A percentile compares a stretch with the other conserved stretches of the same genome.
phyloP scores from a whole-genome alignment of 2,888 invertebrate species.

The Uloborus plumipes region DNA sequence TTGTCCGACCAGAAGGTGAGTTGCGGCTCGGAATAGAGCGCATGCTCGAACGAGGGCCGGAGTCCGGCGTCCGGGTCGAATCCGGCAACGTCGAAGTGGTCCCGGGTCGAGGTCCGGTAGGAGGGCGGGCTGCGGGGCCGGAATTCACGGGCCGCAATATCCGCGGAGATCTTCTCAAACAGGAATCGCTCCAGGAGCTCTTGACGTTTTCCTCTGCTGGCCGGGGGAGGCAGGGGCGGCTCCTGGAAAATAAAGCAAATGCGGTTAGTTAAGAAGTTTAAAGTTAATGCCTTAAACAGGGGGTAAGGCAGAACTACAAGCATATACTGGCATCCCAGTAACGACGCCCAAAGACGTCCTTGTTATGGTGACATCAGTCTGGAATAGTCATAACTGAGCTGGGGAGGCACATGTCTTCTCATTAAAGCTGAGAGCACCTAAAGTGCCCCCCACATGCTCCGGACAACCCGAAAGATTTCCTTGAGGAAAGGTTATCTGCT shows the following conservation, averaged over 20 bases:
- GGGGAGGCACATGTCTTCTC: no score
- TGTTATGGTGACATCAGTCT: no score
- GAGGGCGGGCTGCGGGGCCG: conserved; percentile 21
- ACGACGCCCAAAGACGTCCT: no score
- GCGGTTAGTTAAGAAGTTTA: no score
- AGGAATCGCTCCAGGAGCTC: conserved; percentile 41
- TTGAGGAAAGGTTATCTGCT: no score
- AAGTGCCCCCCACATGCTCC: no score
- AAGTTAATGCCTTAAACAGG: no score
- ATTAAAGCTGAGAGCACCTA: no score
- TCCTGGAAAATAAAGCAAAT: conserved; percentile 13
- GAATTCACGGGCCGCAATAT: conserved; percentile 32
- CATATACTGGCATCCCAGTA: no score
- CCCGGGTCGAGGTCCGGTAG: conserved; percentile 32
- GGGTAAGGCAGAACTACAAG: no score
- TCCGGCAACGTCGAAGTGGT: conserved; percentile 33
- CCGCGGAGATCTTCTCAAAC: conserved; percentile 42
- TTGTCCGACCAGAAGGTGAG: conserved; percentile 53
- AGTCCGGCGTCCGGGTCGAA: conserved; percentile 46
- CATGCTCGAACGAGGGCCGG: conserved; percentile 31
- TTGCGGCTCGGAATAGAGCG: conserved; percentile 32
- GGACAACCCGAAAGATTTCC: no score
- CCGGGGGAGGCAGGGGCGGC: not conserved
- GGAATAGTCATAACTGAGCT: no score
- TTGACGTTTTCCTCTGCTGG: conserved; percentile 17